Evolutionary conservation across 2,797 vertebrate species (phyloP), one percentile per base, ranked within the genome.

Genomic region (Zalophus californianus): DNA sequence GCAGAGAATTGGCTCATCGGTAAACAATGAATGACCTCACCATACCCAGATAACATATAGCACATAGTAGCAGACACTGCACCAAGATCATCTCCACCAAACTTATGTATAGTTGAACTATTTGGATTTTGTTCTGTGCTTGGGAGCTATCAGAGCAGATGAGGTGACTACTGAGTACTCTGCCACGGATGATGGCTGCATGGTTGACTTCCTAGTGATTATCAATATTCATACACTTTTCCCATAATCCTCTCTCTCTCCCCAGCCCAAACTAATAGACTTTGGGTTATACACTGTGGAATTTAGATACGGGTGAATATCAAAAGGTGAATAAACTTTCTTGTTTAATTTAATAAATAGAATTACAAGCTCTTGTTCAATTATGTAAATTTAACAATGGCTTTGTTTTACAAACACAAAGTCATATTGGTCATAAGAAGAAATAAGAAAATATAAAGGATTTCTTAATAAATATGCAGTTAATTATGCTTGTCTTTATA

Each of bases 401-500:
- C 0, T 78, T 94, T 97, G 48, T 94, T 97, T 93, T 96, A 90
- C 7, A 87, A 94, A 95, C 29, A 92, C 72, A 91, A 84, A 96
- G 72, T 13, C 75, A 48, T n/a, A 50, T 77, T n/a, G 7, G 0
- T 35, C 44, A 35, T 95, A 96, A 93, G 89, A 32, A 97, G 29
- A 95, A 96, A 92, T 90, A 78, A 85, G 64, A 97, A 96, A 97
- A 72, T 62, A 96, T 0, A 0, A 80, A 97, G n/a, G 5, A 80
- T 82, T 94, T 89, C 68, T 96, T 97, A 96, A 97, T 92, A 97
- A 94, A 97, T 52, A 9, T 96, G 38, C 32, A 83, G 84, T 97
- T 97, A 97, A 97, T 96, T 97, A 90, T 87, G 90, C 64, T 92
- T 97, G 58, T 97, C 68, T 92, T 98, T 97, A 23, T 78, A 97